Evolutionary conservation across 2,888 invertebrate genomes (phyloP).

Genomic region (Rhingia campestris): DNA sequence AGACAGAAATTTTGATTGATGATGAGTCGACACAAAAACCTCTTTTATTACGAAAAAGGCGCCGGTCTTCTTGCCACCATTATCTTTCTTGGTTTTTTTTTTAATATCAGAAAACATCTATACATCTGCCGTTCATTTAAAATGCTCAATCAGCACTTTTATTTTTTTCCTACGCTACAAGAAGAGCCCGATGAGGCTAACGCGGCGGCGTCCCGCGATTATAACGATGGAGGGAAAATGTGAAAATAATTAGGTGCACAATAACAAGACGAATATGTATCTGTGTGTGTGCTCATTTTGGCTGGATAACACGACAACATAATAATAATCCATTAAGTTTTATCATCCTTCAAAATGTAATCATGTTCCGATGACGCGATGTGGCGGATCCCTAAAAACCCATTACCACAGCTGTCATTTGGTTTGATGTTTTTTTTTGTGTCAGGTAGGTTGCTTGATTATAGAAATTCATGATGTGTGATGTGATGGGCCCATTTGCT

Average conservation of each 20-base stretch:
- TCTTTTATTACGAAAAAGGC: constrained; percentile 46
- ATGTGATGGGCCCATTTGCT: not conserved
- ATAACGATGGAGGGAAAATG: constrained; percentile 29
- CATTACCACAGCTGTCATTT: constrained; percentile 65
- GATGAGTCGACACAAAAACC: constrained; percentile 45
- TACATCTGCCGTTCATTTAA: constrained; percentile 62
- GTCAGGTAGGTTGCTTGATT: constrained; percentile 17
- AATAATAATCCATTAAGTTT: constrained; percentile 71
- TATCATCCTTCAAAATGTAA: constrained; percentile 71
- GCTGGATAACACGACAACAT: constrained; percentile 65
- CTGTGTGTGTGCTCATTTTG: constrained; percentile 12
- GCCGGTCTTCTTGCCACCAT: constrained; percentile 54
- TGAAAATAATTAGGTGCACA: constrained; percentile 60
- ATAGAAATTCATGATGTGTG: not conserved
- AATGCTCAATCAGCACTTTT: constrained; percentile 68
- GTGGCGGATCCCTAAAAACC: constrained; percentile 25
- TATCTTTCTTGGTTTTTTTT: not conserved
- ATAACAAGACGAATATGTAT: constrained; percentile 19
- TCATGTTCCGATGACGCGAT: constrained; percentile 45
- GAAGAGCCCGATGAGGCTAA: not conserved
- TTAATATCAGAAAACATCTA: constrained; percentile 25
- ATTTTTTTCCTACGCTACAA: constrained; percentile 11
- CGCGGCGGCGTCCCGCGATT: not conserved
- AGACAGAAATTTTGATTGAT: constrained; percentile 52
- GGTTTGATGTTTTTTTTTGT: not conserved